Evolutionary conservation across 2,888 invertebrate genomes (phyloP).

Genomic region (Parnassius glacialis): DNA sequence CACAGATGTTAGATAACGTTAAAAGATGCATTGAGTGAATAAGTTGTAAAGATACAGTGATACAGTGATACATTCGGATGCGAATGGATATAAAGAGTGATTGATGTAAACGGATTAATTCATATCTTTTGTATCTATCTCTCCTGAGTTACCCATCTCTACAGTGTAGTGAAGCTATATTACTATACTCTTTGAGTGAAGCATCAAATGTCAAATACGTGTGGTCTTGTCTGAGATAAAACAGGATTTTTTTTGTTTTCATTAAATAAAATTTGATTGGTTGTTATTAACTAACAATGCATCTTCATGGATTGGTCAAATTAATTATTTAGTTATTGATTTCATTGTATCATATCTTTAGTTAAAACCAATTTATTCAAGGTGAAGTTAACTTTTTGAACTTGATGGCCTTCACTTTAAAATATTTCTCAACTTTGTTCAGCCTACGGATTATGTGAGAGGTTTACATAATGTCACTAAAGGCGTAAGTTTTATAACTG

Average conservation of each 20-base stretch:
- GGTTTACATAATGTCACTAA: conserved; percentile 49
- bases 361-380: conserved; percentile 31
- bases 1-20: too few species aligned
- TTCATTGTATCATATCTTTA: conserved; percentile 26
- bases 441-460: conserved; percentile 53
- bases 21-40: too few species aligned
- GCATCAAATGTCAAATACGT: conserved; percentile 17
- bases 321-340: neutral
- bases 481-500: conserved; percentile 58
- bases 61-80: too few species aligned
- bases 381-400: conserved; percentile 47
- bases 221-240: neutral
- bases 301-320: conserved; percentile 6
- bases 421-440: conserved; percentile 68
- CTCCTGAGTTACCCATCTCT: too few species aligned
- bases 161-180: too few species aligned
- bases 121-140: too few species aligned
- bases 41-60: too few species aligned
- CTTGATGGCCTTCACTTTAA: conserved; percentile 70
- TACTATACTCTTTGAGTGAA: too few species aligned
- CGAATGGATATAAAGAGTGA: too few species aligned
- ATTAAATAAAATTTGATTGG: conserved; percentile 1
- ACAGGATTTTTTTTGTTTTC: neutral
- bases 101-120: too few species aligned
- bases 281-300: conserved; percentile 3